Evolutionary conservation across 2,113 vertebrate species (phyloP), one percentile per base, ranked within the genome.

Genomic region (Eonycteris spelaea): DNA sequence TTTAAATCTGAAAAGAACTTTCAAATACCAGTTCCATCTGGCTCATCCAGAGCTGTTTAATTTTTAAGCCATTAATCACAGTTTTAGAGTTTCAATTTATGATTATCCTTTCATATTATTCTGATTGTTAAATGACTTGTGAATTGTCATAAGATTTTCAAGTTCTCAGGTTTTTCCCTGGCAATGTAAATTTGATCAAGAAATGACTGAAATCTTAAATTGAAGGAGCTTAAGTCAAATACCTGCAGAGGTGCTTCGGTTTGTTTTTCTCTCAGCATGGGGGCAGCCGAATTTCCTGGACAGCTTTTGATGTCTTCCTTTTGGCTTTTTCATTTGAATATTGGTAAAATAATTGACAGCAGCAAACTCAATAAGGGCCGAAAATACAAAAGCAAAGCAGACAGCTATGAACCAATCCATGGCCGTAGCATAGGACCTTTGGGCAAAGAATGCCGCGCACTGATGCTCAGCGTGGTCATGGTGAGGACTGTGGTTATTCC

Each of bases 361-460:
- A 57, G 99, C 99, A 91, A 99, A 99, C 98, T 99, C 99, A 65
- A 99, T 99, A 53, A 99, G 99, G 95, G 99, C 99, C 33, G 99
- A 99, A 98, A 99, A 99, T 94, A 99, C 99, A 84, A 99, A 99
- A 97, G 99, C 99, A 94, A 99, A 99, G 98, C 99, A 99, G 95
- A 99, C 99, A 0, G 99, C 99, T 94, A 99, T 99, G 98, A 99
- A 99, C 99, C 99, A 99, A 98, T 99, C 99, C 99, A 99, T 99
- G 63, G 99, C 99, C 1, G 99, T 99, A 92, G 99, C 99, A 18
- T 99, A 99, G 21, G 99, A 99, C 85, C 99, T 98, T 99, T 99
- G 73, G 99, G 99, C 93, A 99, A 98, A 40, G 99, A 99, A 97
- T 99, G 99, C 87, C 99, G 99, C 13, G 99, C 99, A n/a, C 99